Evolutionary conservation across 2,797 vertebrate species (phyloP).

Genomic region (Diglossa cyanea): DNA sequence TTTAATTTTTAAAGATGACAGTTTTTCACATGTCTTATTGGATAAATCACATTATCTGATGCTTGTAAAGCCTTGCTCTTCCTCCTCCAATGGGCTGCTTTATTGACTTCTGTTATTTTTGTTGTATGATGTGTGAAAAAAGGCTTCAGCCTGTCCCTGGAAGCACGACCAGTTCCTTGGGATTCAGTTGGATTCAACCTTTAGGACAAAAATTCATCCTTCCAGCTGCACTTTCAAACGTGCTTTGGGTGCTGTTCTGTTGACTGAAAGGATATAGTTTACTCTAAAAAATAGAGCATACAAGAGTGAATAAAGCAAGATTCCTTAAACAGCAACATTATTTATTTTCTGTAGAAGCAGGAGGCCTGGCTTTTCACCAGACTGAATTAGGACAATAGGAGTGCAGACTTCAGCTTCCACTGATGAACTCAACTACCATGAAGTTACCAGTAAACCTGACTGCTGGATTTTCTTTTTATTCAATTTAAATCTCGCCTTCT

Average conservation of each 20-base stretch:
- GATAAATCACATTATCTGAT: not conserved
- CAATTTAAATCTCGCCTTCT: not conserved
- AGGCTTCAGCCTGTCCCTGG: not conserved
- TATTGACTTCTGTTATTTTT: not conserved
- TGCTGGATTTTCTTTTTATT: not conserved
- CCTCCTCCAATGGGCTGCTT: not conserved
- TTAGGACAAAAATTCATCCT: not conserved
- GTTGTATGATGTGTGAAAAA: not conserved
- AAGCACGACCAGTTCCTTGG: not conserved
- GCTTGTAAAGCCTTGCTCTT: not conserved
- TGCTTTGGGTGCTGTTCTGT: not conserved
- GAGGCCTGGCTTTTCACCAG: not conserved
- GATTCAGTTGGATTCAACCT: not conserved
- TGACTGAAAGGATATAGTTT: not conserved
- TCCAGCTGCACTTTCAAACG: not conserved
- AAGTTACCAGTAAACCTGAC: not conserved
- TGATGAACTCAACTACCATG: not conserved
- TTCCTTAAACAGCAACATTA: not conserved
- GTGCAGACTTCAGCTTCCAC: not conserved
- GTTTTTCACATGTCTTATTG: not conserved
- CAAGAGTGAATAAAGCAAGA: not conserved
- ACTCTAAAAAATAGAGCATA: not conserved
- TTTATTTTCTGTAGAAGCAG: not conserved
- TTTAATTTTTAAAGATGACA: not conserved
- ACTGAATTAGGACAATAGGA: not conserved